Evolutionary conservation across 2,797 vertebrate species (phyloP), one percentile per base, ranked within the genome.

Genomic region (Cephalopachus bancanus): DNA sequence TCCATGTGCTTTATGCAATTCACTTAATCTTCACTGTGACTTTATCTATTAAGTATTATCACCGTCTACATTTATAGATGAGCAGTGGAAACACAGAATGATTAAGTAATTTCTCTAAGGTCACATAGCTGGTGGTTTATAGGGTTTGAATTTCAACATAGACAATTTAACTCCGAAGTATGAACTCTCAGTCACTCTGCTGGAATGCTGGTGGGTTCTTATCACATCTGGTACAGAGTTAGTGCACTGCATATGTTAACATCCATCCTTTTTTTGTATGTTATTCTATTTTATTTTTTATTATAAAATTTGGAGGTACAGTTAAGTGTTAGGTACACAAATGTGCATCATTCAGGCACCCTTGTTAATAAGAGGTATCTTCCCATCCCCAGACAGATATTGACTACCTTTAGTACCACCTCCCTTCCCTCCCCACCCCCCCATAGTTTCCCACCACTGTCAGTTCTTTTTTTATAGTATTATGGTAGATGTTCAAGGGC

Each of bases 121-220:
- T 74, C 79, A 67, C 62, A 95, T 26, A 57, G 37, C 16, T 78
- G 53, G n/a, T 79, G 30, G 30, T 33, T 74, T 33, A 28, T 81
- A 57, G 55, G 30, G 19, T 8, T 64, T n/a, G 87, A 57, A 91
- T 89, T 51, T 72, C 51, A 95, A 83, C 30, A 81, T 7, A 90
- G 85, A 74, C 11, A 67, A 76, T 75, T 93, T 92, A 81, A n/a
- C 19, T 88, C 15, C 59, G 22, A 89, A 91, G 67, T 44, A 15
- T 79, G 64, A 14, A 53, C 16, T 94, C 28, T 20, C 62, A 53
- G 24, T 88, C 49, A 53, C 20, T 91, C 44, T 71, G 49, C 10
- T 81, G 33, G 65, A 57, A 72, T 22, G 24, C 20, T 53, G 1
- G 17, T 17, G 10, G 78, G 57, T 84, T 24, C 30, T 92, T 60